Conservation (phyloP, 2,888 invertebrate species). For the Prenolepis imparis region DNA sequence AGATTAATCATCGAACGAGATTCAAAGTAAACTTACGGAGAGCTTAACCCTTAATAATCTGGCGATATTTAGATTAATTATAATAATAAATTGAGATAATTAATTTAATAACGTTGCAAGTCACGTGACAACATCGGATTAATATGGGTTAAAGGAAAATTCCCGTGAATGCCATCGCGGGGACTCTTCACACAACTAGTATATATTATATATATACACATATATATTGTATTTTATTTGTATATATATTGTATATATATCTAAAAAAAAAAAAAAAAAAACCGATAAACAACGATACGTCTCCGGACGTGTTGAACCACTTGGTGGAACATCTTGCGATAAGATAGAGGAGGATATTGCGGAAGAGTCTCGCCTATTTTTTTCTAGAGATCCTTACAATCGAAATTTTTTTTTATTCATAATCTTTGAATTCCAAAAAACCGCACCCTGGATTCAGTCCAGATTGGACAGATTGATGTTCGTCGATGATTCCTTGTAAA, state of each 20-base stretch:
- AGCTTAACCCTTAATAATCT: not conserved
- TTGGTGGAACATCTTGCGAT: conserved; percentile 5
- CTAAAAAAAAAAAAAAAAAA: conserved; percentile 16
- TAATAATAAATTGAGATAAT: conserved; percentile 3
- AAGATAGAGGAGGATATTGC: conserved; percentile 25
- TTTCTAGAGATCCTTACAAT: conserved; percentile 6
- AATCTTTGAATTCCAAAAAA: not conserved
- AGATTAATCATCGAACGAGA: not conserved
- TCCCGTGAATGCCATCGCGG: conserved; percentile 13
- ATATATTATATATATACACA: conserved; percentile 49
- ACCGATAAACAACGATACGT: conserved; percentile 27
- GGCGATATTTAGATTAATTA: conserved; percentile 22
- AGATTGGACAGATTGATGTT: not conserved
- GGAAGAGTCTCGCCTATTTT: conserved; percentile 31
- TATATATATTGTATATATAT: conserved; percentile 47
- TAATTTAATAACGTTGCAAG: conserved; percentile 1
- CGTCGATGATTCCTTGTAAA: not conserved
- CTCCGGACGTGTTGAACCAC: conserved; percentile 6
- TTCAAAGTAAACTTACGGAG: conserved; percentile 9
- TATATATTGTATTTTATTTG: conserved; percentile 27
- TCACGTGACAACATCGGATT: not conserved
- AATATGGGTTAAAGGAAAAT: not conserved
- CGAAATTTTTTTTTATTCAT: not conserved
- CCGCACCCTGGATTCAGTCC: conserved; percentile 22
- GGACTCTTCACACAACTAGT: conserved; percentile 3